Evolutionary conservation across 2,113 vertebrate species (phyloP), one percentile per base, ranked within the genome.

Genomic region (Peromyscus californicus): DNA sequence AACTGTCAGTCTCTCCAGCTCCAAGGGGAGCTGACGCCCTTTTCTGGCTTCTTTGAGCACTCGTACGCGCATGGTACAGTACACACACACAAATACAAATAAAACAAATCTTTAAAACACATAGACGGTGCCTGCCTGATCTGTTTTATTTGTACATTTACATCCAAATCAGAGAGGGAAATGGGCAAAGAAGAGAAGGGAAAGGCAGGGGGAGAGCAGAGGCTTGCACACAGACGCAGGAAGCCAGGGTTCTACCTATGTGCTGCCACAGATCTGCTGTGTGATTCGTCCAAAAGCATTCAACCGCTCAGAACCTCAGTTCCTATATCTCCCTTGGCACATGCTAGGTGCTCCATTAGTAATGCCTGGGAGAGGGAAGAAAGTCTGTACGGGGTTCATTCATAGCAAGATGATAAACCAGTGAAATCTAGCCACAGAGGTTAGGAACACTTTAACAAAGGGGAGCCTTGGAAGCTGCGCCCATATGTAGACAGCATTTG

Each of bases 401-500:
- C 17, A 61, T 54, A 74, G 3, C 48, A 4, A 22, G 17, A 36
- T 33, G 70, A 31, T 1, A 39, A 82, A 45, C 82, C 51, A 76
- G 59, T 57, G 93, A 80, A 76, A 79, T 59, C 54, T 13, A 7
- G 54, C n/a, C 3, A 4, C 0, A 11, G 85, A 74, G 26, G 31
- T 17, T 33, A 15, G 7, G n/a, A 93, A 29, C 4, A 6, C 19
- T n/a, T 29, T 48, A 75, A 95, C 95, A 93, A 93, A 67, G 76
- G 48, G 11, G 61, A 78, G 9, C 0, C 59, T 13, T 7, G 76
- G 93, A 87, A 83, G 74, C 93, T 0, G 39, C 96, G 82, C 69
- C 89, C 67, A 75, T 97, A 90, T 95, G 86, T 79, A 94, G 94
- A 84, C 7, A 33, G 89, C 96, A 93, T 98, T 98, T 97, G 98